Base-by-base conservation (phyloP, 2,113 vertebrate species). In the Xiphophorus hellerii region DNA sequence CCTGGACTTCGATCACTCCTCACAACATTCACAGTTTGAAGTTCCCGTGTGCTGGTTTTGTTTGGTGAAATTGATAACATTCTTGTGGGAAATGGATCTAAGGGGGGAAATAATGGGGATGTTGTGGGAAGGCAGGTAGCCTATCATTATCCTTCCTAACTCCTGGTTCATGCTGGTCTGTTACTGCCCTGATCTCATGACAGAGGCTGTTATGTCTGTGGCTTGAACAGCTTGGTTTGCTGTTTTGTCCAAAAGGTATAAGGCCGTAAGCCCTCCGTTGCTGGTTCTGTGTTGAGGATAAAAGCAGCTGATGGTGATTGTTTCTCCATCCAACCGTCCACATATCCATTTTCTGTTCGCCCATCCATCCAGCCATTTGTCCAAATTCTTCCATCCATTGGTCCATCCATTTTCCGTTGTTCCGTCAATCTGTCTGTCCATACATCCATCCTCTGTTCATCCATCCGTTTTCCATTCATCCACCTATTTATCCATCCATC, bases 201-300 rank as follows among this genome's bases (percentile, higher is more conserved):
- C 54, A 13, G 66, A 62, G 72, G 87, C 75, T 84, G 85, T 85
- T 76, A 48, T 76, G 66, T 84, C 77, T 83, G 74, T 66, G 30
- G 54, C 73, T 37, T 31, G 86, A 86, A 87, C 88, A 90, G 91
- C 86, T 93, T 92, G 87, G 86, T 90, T 90, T 20, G 69, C 63
- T 80, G 81, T 88, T 92, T 89, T 88, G 76, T 84, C 66, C 6
- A n/a, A 58, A 65, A 69, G 78, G 58, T 5, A 35, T 5, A 58
- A 79, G 74, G 71, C 84, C 7, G 20, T 86, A 81, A 87, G 84
- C 74, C 71, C 78, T 77, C 76, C 71, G 85, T 76, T 44, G 62
- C 81, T 76, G 88, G 72, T 88, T 74, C 37, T 81, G 20, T 35
- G 61, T 80, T 44, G 37, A 76, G 80, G 77, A 82, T 84, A 76